Conservation (phyloP, 2,113 vertebrate genomes). For the Chascanopsetta lugubris region DNA sequence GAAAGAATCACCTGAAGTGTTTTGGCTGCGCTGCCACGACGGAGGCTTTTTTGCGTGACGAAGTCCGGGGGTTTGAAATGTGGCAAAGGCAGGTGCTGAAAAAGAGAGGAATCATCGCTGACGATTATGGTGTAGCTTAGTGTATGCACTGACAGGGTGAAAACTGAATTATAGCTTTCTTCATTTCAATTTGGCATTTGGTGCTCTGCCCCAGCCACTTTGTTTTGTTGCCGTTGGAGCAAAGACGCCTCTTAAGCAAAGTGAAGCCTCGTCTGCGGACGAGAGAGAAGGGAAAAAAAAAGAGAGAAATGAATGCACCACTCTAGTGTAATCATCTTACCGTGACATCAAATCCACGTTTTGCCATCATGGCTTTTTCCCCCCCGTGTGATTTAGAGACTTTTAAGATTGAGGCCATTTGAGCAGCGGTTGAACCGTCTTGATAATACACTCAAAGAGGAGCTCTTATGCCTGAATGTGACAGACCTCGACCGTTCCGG, state of each 20-base stretch:
- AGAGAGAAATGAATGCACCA: conserved; percentile 55
- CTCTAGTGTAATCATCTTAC: conserved; percentile 58
- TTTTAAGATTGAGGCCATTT: conserved; percentile 35
- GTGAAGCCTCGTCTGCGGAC: conserved; percentile 34
- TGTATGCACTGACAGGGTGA: conserved; percentile 70
- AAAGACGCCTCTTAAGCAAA: conserved; percentile 63
- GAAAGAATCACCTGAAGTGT: conserved; percentile 62
- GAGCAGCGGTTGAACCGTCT: conserved; percentile 24
- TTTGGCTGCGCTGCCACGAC: conserved; percentile 37
- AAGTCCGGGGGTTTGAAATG: conserved; percentile 48
- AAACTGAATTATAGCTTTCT: conserved; percentile 75
- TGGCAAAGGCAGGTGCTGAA: conserved; percentile 62
- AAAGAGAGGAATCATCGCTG: conserved; percentile 67
- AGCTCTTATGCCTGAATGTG: conserved; percentile 10
- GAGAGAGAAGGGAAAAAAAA: no score
- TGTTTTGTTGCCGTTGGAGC: conserved; percentile 61
- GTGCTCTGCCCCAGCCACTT: conserved; percentile 47
- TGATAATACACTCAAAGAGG: conserved; percentile 21
- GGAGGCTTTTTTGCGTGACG: conserved; percentile 51
- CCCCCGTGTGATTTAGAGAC: conserved; percentile 36
- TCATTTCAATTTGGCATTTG: conserved; percentile 67
- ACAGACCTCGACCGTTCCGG: background rate
- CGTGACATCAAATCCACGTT: conserved; percentile 48
- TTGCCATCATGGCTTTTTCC: conserved; percentile 33
- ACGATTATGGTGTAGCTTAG: conserved; percentile 72